Percentiles rank a stretch among this genome's conserved stretches.
phyloP scores from a whole-genome alignment of 2,113 vertebrate species.

The Sinocyclocheilus maitianheensis region DNA sequence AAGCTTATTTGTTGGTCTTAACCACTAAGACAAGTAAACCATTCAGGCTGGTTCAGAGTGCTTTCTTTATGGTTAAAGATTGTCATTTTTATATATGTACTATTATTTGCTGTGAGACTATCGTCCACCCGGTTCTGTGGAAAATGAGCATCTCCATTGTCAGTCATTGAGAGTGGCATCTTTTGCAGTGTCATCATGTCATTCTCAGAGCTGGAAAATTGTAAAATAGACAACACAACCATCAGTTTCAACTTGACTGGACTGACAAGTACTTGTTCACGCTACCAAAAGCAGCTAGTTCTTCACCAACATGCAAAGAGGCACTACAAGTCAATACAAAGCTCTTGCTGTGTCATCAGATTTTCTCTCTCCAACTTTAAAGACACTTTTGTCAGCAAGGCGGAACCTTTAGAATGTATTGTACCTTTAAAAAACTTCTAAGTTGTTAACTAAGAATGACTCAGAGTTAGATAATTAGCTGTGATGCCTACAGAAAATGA shows the following conservation, averaged over 20 bases:
- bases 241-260: neutral
- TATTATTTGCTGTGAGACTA: neutral
- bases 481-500: neutral
- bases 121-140: neutral
- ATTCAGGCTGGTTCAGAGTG: neutral
- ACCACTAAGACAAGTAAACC: neutral
- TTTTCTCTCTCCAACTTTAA: neutral
- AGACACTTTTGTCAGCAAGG: neutral
- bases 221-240: neutral
- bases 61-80: neutral
- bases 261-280: neutral
- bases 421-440: neutral
- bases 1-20: too few relatives aligned
- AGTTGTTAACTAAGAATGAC: neutral
- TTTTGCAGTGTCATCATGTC: constrained; percentile 6
- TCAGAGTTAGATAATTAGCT: neutral
- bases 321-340: neutral
- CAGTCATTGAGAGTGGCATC: constrained; percentile 1
- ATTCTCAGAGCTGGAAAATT: neutral
- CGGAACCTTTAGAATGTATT: neutral
- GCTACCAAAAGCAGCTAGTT: neutral
- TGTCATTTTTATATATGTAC: neutral
- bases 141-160: constrained; percentile 1
- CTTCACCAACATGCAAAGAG: neutral
- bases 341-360: neutral